Percentiles rank a stretch among this genome's conserved stretches.
Conservation (phyloP, 2,888 invertebrate genomes). For the Drosophila falleni region DNA sequence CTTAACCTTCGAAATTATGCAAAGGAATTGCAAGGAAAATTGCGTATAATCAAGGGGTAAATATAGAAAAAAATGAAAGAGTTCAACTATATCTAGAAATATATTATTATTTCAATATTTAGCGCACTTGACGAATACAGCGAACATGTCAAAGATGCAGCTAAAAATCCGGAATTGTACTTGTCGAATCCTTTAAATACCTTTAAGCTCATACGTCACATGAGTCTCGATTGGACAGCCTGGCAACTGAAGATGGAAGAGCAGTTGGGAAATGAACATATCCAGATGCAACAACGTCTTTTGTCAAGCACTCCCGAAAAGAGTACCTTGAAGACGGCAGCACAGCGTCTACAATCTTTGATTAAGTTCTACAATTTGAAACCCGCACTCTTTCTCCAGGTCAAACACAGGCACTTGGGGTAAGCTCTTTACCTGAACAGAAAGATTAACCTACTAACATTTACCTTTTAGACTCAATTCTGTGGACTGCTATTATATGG, state of each 20-base stretch:
- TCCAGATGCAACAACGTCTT: conserved; percentile 25
- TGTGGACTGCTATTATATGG: conserved; percentile 57
- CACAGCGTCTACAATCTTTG: conserved; percentile 15
- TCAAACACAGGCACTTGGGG: conserved; percentile 23
- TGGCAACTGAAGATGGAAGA: conserved; percentile 51
- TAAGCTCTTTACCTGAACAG: not conserved
- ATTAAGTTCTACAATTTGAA: conserved; percentile 40
- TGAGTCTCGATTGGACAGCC: conserved; percentile 59
- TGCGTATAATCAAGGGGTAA: conserved; percentile 41
- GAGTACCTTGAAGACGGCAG: not conserved
- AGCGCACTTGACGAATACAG: conserved; percentile 50
- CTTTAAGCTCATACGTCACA: conserved; percentile 49
- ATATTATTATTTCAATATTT: not conserved
- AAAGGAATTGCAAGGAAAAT: conserved; percentile 23
- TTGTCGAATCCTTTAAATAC: conserved; percentile 46
- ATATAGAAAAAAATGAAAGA: accelerated
- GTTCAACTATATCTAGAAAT: not conserved
- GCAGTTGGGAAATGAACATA: conserved; percentile 14
- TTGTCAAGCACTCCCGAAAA: conserved; percentile 18
- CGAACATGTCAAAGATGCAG: conserved; percentile 12
- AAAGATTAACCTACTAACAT: too few species aligned
- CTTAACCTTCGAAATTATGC: conserved; percentile 31
- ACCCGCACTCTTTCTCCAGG: conserved; percentile 28
- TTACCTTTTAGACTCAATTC: conserved; percentile 9
- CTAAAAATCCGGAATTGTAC: conserved; percentile 34